Conservation (phyloP, 1,140 invertebrate genomes). For the Bombus sibiricus region DNA sequence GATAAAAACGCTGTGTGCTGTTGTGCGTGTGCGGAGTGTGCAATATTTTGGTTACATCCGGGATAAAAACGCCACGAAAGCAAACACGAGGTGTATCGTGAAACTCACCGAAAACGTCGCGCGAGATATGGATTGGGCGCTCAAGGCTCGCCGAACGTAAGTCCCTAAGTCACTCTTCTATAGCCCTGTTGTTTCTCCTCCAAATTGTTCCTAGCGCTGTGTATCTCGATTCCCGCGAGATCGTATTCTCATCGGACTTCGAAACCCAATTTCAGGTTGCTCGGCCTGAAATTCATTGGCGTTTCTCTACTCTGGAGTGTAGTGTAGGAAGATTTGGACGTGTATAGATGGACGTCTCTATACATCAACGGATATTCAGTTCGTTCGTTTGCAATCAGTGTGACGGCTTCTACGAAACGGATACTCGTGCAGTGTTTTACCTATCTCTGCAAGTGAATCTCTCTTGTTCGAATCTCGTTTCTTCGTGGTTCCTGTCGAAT, state of each 20-base stretch:
- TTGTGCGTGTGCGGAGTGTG: conserved; percentile 61
- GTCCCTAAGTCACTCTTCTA: conserved; percentile 55
- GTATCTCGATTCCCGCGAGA: no score
- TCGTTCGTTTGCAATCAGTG: conserved; percentile 5
- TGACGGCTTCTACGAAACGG: not conserved
- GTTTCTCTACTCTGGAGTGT: conserved; percentile 4
- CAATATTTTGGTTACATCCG: conserved; percentile 48
- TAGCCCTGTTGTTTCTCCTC: not conserved
- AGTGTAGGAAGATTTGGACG: not conserved
- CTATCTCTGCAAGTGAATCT: not conserved
- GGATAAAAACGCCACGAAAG: conserved; percentile 25
- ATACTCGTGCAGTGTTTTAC: conserved; percentile 7
- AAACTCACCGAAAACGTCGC: conserved; percentile 76
- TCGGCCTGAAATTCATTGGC: no score
- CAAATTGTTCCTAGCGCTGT: not conserved
- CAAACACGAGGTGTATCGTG: conserved; percentile 69
- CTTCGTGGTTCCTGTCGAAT: not conserved
- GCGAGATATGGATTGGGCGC: conserved; percentile 81
- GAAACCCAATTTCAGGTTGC: not conserved
- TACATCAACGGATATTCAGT: not conserved
- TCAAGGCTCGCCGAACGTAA: conserved; percentile 82
- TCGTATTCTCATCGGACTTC: no score
- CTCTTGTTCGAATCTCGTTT: no score
- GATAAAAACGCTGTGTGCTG: conserved; percentile 55
- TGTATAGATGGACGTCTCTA: not conserved